Evolutionary conservation across 2,797 vertebrate species (phyloP).

Genomic region (Chromobotia macracanthus): DNA sequence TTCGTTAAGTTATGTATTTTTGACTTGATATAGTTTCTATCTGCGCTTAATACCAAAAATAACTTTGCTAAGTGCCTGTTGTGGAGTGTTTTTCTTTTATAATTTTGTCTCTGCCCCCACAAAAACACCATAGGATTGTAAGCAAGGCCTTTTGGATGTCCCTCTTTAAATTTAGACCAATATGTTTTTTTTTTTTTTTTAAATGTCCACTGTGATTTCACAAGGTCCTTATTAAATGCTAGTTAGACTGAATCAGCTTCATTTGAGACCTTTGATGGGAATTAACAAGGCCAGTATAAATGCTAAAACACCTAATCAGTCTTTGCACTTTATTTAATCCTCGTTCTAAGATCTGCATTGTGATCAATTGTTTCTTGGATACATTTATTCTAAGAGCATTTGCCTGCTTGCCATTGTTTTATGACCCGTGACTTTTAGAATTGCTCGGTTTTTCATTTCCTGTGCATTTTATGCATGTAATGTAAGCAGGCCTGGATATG

Average conservation of each 20-base stretch:
- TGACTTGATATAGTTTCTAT: slow-evolving; percentile 55
- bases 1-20: slow-evolving; percentile 57
- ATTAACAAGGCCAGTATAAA: slow-evolving; percentile 60
- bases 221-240: slow-evolving; percentile 34
- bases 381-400: background rate
- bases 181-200: slow-evolving; percentile 53
- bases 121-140: slow-evolving; percentile 65
- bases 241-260: slow-evolving; percentile 29
- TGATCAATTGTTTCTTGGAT: slow-evolving; percentile 1
- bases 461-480: slow-evolving; percentile 41
- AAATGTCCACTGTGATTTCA: slow-evolving; percentile 14
- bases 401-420: slow-evolving; percentile 27
- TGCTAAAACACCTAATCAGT: slow-evolving; percentile 64
- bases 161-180: slow-evolving; percentile 46
- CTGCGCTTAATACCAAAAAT: slow-evolving; percentile 62
- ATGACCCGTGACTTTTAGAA: slow-evolving; percentile 39
- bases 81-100: slow-evolving; percentile 52
- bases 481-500: slow-evolving; percentile 26
- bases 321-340: slow-evolving; percentile 82
- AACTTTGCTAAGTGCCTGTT: slow-evolving; percentile 77
- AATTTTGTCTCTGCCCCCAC: slow-evolving; percentile 4
- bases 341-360: slow-evolving; percentile 60
- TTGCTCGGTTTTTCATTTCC: slow-evolving; percentile 50
- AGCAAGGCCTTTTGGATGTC: slow-evolving; percentile 60
- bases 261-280: slow-evolving; percentile 51